Percentiles rank a stretch among this genome's conserved stretches.
Conservation (phyloP, 1,140 invertebrate genomes). For the Mesaphorura yosii region DNA sequence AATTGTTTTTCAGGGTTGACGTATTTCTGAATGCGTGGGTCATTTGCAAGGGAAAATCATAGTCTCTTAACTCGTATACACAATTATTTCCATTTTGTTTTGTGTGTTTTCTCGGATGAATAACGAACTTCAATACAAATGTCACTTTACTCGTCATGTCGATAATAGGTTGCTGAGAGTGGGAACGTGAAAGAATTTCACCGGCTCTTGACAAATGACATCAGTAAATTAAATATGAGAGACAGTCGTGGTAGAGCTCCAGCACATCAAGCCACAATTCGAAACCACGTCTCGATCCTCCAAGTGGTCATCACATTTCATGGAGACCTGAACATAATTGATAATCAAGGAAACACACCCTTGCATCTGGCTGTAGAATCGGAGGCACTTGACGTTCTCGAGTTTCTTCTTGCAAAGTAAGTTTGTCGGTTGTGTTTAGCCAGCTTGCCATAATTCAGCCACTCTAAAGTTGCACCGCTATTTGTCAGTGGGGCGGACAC, state of each 20-base stretch:
- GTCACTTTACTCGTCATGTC: slow-evolving; percentile 20
- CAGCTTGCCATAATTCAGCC: too few relatives aligned
- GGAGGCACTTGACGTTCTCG: slow-evolving; percentile 54
- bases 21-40: background rate
- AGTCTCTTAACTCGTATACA: background rate
- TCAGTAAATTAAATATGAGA: slow-evolving; percentile 49
- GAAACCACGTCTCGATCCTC: slow-evolving; percentile 60
- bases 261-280: slow-evolving; percentile 46
- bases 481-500: slow-evolving; percentile 58
- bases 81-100: background rate
- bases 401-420: slow-evolving; percentile 60
- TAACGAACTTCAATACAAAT: background rate
- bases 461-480: too few relatives aligned
- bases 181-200: slow-evolving; percentile 69
- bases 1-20: background rate
- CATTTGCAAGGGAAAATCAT: background rate
- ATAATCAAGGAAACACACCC: slow-evolving; percentile 65
- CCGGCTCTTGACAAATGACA: slow-evolving; percentile 54
- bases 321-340: slow-evolving; percentile 61
- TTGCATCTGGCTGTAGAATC: slow-evolving; percentile 66
- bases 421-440: too few relatives aligned
- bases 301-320: slow-evolving; percentile 52
- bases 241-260: slow-evolving; percentile 56
- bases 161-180: slow-evolving; percentile 58
- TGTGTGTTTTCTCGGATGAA: background rate